Evolutionary conservation across 2,888 invertebrate genomes (phyloP).

Genomic region (Tenthredo mesomela): DNA sequence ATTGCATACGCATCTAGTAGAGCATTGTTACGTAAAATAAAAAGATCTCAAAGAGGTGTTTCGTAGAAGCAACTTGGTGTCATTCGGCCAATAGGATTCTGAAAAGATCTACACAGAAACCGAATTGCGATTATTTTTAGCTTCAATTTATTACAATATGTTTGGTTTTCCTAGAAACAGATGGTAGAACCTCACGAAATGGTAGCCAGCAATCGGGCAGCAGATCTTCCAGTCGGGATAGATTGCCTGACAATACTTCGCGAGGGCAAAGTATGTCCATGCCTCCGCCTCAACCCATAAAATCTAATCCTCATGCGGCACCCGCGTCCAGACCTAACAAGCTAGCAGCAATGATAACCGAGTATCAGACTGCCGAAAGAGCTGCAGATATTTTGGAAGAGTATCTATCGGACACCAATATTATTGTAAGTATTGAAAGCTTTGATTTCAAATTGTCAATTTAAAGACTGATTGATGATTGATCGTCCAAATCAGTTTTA

Average conservation of each 20-base stretch:
- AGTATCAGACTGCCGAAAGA: slow-evolving; percentile 76
- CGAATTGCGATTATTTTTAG: slow-evolving; percentile 42
- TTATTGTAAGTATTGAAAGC: slow-evolving; percentile 74
- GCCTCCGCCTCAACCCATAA: too few relatives aligned
- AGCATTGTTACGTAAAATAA: too few relatives aligned
- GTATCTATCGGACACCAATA: slow-evolving; percentile 77
- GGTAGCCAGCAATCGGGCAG: too few relatives aligned
- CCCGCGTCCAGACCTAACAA: slow-evolving; percentile 51
- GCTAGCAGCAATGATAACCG: slow-evolving; percentile 65
- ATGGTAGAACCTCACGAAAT: slow-evolving; percentile 80
- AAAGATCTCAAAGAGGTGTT: slow-evolving; percentile 42
- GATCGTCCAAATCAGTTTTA: not conserved
- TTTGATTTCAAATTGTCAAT: slow-evolving; percentile 14
- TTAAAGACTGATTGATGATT: not conserved
- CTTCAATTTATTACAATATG: slow-evolving; percentile 56
- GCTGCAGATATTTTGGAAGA: slow-evolving; percentile 78
- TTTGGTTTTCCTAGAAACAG: slow-evolving; percentile 65
- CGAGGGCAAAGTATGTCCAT: too few relatives aligned
- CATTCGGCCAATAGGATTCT: slow-evolving; percentile 71
- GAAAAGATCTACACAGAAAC: slow-evolving; percentile 54
- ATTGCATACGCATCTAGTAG: too few relatives aligned
- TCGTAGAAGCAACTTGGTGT: slow-evolving; percentile 64
- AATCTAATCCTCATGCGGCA: too few relatives aligned
- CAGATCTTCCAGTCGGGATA: too few relatives aligned
- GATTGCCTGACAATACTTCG: too few relatives aligned